Conservation (phyloP, 1,140 invertebrate genomes). For the Drosophila melanogaster region DNA sequence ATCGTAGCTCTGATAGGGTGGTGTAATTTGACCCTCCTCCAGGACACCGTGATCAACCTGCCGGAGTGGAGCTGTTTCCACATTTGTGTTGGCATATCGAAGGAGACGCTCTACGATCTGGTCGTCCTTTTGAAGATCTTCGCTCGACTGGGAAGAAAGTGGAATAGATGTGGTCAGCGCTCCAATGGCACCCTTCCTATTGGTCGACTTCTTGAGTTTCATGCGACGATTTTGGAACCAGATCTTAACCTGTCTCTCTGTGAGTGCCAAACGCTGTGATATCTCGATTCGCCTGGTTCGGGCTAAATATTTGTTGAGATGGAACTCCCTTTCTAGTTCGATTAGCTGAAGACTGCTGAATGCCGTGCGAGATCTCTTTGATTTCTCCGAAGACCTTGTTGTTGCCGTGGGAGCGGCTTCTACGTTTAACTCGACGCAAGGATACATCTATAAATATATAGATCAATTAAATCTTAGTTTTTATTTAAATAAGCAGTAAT, state of each 20-base stretch:
- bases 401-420: conserved; percentile 6
- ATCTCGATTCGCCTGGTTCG: conserved; percentile 92
- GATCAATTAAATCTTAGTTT: neutral
- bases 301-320: conserved; percentile 91
- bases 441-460: conserved; percentile 5
- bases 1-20: conserved; percentile 33
- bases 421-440: neutral
- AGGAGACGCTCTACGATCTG: conserved; percentile 59
- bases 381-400: conserved; percentile 35
- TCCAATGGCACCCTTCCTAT: conserved; percentile 10
- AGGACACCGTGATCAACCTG: neutral
- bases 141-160: neutral
- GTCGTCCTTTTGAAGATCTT: conserved; percentile 34
- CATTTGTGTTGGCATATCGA: conserved; percentile 43
- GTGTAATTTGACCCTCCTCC: conserved; percentile 24
- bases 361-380: conserved; percentile 87
- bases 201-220: conserved; percentile 67
- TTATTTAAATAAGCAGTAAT: too few species aligned
- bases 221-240: conserved; percentile 88
- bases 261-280: conserved; percentile 89
- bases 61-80: neutral
- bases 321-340: conserved; percentile 85
- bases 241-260: conserved; percentile 95
- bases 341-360: conserved; percentile 92
- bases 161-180: neutral